These are phyloP conservation scores for Neocloeon triangulifer DNA, from an alignment of 1,140 invertebrate species.

Conservation along the genomic window DNA sequence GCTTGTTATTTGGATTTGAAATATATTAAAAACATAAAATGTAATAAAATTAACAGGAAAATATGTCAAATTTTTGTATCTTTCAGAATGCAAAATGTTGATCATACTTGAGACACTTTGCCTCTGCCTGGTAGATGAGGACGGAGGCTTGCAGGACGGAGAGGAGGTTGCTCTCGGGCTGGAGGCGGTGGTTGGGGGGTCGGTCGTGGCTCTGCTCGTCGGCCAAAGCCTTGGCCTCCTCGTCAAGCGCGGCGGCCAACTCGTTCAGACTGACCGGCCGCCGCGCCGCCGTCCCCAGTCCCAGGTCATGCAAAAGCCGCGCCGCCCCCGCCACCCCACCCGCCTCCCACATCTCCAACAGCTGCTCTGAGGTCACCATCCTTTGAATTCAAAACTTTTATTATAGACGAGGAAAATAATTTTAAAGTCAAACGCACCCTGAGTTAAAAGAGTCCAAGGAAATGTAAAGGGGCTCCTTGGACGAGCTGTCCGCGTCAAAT, in stretches of 20 bases:
- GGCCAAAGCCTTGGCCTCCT: slow-evolving; percentile 35
- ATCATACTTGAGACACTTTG: slow-evolving; percentile 25
- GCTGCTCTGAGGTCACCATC: slow-evolving; percentile 20
- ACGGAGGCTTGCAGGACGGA: slow-evolving; percentile 27
- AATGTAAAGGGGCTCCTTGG: no score
- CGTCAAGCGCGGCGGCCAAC: slow-evolving; percentile 45
- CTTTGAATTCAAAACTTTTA: no score
- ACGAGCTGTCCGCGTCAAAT: no score
- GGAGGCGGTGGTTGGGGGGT: no score
- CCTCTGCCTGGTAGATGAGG: slow-evolving; percentile 31
- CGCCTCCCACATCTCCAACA: slow-evolving; percentile 49
- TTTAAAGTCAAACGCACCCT: no score
- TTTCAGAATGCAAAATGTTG: no score
- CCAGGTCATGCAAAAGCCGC: slow-evolving; percentile 37
- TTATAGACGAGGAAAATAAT: no score
- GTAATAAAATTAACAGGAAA: no score
- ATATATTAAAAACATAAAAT: no score
- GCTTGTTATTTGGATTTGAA: no score
- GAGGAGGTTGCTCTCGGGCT: slow-evolving; percentile 20
- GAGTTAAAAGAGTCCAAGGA: no score
- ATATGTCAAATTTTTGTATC: no score
- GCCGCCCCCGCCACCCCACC: slow-evolving; percentile 36
- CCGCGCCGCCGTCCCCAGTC: slow-evolving; percentile 26
- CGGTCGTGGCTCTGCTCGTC: slow-evolving; percentile 21
- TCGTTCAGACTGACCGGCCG: slow-evolving; percentile 38